Evolutionary conservation across 2,113 vertebrate genomes (phyloP).

Genomic region (Daphoenositta chrysoptera): DNA sequence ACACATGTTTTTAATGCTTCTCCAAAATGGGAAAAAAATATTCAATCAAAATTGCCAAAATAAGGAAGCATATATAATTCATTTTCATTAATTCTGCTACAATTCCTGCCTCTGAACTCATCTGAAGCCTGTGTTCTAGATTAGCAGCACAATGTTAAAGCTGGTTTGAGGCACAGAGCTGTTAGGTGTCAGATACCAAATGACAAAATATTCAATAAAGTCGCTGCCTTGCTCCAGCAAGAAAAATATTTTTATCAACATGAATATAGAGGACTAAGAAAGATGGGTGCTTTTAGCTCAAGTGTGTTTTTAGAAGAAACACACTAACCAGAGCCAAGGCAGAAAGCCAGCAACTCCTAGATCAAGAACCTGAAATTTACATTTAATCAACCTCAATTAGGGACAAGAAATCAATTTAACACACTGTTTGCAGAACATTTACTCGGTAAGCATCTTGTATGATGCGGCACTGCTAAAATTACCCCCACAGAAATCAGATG

Average conservation of each 20-base stretch:
- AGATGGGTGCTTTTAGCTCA: background rate
- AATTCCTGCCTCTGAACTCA: background rate
- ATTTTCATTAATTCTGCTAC: background rate
- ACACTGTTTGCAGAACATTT: slow-evolving; percentile 5
- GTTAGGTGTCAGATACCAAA: background rate
- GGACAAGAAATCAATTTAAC: slow-evolving; percentile 32
- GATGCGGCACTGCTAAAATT: background rate
- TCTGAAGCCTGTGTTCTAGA: background rate
- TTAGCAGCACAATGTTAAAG: background rate
- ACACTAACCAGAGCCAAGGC: background rate
- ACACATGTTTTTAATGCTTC: background rate
- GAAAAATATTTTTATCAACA: background rate
- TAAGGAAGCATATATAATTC: background rate
- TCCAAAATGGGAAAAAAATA: background rate
- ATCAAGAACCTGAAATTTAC: slow-evolving; percentile 21
- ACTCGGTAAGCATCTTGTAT: background rate
- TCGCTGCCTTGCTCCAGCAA: background rate
- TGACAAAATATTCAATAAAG: background rate
- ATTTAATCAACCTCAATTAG: slow-evolving; percentile 20
- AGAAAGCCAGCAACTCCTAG: background rate
- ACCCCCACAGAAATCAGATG: background rate
- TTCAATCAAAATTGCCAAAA: background rate
- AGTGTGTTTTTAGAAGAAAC: background rate
- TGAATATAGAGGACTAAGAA: background rate
- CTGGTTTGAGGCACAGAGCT: background rate